Conservation (phyloP, 2,113 vertebrate genomes). For the Toxotes chatareus region DNA sequence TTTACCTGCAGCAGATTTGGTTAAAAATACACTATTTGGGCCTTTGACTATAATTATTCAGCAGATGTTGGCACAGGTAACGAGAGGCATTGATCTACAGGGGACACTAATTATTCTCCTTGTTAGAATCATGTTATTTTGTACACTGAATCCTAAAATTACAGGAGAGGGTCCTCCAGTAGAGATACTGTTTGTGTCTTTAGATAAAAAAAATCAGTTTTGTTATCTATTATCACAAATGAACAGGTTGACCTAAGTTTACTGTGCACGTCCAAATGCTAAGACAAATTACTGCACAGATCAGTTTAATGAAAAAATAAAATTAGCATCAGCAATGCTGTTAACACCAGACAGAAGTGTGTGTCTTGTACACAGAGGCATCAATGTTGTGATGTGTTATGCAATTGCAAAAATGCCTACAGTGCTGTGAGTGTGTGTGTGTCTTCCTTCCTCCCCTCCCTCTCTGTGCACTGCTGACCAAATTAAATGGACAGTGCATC, state of each 20-base stretch:
- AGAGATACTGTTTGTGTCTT: no score
- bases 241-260: background rate
- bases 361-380: constrained; percentile 32
- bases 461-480: constrained; percentile 49
- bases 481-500: constrained; percentile 43
- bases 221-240: background rate
- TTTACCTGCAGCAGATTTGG: no score
- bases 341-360: constrained; percentile 50
- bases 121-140: background rate
- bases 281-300: constrained; percentile 5
- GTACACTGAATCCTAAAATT: background rate
- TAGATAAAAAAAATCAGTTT: background rate
- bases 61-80: no score
- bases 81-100: background rate
- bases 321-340: constrained; percentile 45
- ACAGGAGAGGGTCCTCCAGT: background rate
- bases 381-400: constrained; percentile 55
- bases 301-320: constrained; percentile 26
- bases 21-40: background rate
- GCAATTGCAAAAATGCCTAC: constrained; percentile 39
- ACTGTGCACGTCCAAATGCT: background rate
- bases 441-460: constrained; percentile 52
- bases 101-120: background rate
- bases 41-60: no score
- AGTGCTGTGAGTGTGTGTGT: constrained; percentile 17